Percentiles rank a stretch among this genome's conserved stretches.
phyloP scores from a whole-genome alignment of 1,140 invertebrate species.

The Oscheius sp. region DNA sequence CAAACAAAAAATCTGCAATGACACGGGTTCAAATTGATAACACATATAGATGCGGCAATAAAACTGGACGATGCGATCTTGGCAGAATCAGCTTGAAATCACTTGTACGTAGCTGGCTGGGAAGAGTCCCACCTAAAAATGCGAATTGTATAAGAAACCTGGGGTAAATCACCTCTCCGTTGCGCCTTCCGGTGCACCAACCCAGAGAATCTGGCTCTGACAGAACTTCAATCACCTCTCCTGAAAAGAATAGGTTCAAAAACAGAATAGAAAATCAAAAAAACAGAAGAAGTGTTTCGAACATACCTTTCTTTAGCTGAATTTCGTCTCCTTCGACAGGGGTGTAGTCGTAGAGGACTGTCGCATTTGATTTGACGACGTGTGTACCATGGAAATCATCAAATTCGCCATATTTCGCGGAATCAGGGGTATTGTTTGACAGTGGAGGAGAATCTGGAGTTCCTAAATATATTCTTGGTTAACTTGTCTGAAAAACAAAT shows the following conservation, averaged over 20 bases:
- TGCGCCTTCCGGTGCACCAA: constrained; percentile 53
- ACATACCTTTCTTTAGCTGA: constrained; percentile 49
- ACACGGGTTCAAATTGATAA: neutral
- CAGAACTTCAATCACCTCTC: constrained; percentile 55
- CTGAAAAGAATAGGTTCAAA: constrained; percentile 25
- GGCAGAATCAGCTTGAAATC: neutral
- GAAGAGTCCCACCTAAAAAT: constrained; percentile 42
- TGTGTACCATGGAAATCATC: constrained; percentile 22
- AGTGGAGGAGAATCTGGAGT: constrained; percentile 25
- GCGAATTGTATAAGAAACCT: neutral
- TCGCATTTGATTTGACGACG: constrained; percentile 24
- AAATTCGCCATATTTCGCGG: constrained; percentile 36
- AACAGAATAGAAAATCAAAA: no score
- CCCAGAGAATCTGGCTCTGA: constrained; percentile 54
- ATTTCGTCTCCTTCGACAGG: constrained; percentile 55
- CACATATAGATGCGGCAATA: neutral
- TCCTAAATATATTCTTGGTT: neutral
- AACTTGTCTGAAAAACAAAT: neutral
- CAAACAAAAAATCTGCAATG: neutral
- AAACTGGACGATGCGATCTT: neutral
- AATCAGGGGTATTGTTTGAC: constrained; percentile 34
- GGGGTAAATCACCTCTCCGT: constrained; percentile 13
- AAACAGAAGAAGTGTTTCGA: constrained; percentile 8
- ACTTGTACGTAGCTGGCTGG: constrained; percentile 50
- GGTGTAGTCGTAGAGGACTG: constrained; percentile 55